Evolutionary conservation across 1,140 invertebrate species (phyloP).

Genomic region (Theocolax elegans): DNA sequence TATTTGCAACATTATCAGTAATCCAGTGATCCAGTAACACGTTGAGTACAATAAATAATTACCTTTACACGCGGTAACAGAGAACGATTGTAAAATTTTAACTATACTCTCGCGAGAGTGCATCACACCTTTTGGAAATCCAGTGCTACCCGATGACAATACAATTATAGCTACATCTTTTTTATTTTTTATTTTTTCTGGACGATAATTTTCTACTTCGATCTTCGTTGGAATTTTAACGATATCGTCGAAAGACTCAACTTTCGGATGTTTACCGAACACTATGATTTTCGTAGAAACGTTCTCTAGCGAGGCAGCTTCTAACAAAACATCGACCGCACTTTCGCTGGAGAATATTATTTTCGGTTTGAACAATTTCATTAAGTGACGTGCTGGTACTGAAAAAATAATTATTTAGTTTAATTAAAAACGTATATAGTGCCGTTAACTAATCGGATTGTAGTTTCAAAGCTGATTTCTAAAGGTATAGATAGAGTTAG

Average conservation of each 20-base stretch:
- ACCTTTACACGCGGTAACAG: background rate
- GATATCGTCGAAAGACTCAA: slow-evolving; percentile 36
- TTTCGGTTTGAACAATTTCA: slow-evolving; percentile 51
- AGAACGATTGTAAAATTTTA: background rate
- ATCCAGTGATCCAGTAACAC: slow-evolving; percentile 42
- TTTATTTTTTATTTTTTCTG: slow-evolving; percentile 30
- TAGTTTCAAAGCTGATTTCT: no score
- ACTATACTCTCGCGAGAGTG: slow-evolving; percentile 35
- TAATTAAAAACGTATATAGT: slow-evolving; percentile 31
- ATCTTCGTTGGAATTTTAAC: background rate
- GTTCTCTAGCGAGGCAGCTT: slow-evolving; percentile 38
- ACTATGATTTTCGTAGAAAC: slow-evolving; percentile 46
- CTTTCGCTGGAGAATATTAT: slow-evolving; percentile 52
- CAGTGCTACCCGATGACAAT: slow-evolving; percentile 52
- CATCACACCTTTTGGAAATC: slow-evolving; percentile 47
- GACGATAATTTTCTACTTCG: slow-evolving; percentile 32
- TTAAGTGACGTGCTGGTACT: slow-evolving; percentile 34
- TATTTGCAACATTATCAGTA: slow-evolving; percentile 5
- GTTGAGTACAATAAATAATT: slow-evolving; percentile 21
- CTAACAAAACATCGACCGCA: slow-evolving; percentile 37
- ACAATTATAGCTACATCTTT: slow-evolving; percentile 49
- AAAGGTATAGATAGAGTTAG: no score
- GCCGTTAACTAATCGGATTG: background rate
- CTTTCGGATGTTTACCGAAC: slow-evolving; percentile 42
- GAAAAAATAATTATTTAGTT: background rate